Percentiles rank a stretch among this genome's conserved stretches.
phyloP scores from a whole-genome alignment of 30 jellyfish, hydroid and myxozoan genomes.

The Turritopsis rubra region DNA sequence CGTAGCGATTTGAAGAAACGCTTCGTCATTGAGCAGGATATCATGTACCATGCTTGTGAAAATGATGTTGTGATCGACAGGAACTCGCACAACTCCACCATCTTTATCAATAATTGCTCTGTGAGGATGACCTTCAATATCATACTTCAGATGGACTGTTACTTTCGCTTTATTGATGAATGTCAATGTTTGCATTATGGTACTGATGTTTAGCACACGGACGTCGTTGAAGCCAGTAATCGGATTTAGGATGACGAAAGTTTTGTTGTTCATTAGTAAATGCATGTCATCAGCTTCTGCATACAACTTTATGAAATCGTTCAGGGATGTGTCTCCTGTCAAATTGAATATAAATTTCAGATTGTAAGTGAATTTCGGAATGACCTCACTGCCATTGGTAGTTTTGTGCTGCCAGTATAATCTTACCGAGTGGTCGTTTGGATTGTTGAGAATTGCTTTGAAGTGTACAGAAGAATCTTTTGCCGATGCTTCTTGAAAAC shows the following conservation, averaged over 20 bases:
- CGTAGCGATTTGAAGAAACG: not conserved
- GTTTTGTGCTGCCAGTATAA: not conserved
- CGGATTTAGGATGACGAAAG: not conserved
- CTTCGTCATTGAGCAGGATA: not conserved
- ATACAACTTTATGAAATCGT: not conserved
- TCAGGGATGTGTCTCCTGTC: not conserved
- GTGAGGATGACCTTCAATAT: not conserved
- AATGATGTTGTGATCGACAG: not conserved
- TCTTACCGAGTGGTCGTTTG: not conserved
- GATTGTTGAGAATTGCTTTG: not conserved
- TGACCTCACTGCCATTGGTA: not conserved
- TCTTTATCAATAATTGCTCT: not conserved
- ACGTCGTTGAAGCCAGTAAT: not conserved
- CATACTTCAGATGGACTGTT: not conserved
- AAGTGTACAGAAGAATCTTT: not conserved
- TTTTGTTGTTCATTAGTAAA: not conserved
- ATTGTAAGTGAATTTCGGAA: not conserved
- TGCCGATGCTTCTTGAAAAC: not conserved
- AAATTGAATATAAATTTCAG: too few relatives aligned
- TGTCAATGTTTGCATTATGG: not conserved
- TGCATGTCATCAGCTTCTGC: not conserved
- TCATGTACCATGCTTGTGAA: not conserved
- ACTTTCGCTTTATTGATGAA: not conserved
- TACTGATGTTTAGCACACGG: not conserved
- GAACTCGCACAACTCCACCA: not conserved